A percentile compares a stretch with the other conserved stretches of the same genome.
phyloP scores from a whole-genome alignment of 2,797 vertebrate genomes.

The Mergus octosetaceus region DNA sequence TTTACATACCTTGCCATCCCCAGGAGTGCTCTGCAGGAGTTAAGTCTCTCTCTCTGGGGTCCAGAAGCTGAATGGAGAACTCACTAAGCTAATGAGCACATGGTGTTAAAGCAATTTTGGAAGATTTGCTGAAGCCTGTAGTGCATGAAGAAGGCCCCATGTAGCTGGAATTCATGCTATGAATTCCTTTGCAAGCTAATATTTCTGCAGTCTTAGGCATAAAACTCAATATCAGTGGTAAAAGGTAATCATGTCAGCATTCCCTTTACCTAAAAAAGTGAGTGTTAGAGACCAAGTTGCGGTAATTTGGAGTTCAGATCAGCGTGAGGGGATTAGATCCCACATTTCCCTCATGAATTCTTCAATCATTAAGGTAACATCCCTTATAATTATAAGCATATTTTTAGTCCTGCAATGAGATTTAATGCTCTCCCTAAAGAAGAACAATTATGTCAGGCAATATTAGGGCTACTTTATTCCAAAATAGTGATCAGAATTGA shows the following conservation, averaged over 20 bases:
- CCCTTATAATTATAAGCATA: constrained; percentile 11
- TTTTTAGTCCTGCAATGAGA: background rate
- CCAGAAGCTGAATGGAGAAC: background rate
- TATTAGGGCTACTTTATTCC: background rate
- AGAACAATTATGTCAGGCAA: background rate
- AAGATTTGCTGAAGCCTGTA: background rate
- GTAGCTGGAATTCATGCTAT: background rate
- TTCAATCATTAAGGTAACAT: constrained; percentile 1
- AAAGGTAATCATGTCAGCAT: background rate
- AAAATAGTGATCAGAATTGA: background rate
- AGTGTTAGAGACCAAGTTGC: background rate
- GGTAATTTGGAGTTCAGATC: background rate
- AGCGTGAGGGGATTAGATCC: background rate
- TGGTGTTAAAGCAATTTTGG: background rate
- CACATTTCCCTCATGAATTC: background rate
- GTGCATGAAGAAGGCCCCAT: background rate
- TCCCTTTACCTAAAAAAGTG: background rate
- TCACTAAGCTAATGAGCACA: background rate
- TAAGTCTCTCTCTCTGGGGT: background rate
- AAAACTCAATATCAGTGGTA: background rate
- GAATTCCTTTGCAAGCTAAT: background rate
- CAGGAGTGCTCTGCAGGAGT: background rate
- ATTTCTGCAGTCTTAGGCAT: background rate
- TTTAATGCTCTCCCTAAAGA: constrained; percentile 13
- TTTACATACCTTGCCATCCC: background rate